A percentile compares a stretch with the other conserved stretches of the same genome.
phyloP scores from a whole-genome alignment of 2,113 vertebrate species.

The Corythoichthys haematopterus region DNA sequence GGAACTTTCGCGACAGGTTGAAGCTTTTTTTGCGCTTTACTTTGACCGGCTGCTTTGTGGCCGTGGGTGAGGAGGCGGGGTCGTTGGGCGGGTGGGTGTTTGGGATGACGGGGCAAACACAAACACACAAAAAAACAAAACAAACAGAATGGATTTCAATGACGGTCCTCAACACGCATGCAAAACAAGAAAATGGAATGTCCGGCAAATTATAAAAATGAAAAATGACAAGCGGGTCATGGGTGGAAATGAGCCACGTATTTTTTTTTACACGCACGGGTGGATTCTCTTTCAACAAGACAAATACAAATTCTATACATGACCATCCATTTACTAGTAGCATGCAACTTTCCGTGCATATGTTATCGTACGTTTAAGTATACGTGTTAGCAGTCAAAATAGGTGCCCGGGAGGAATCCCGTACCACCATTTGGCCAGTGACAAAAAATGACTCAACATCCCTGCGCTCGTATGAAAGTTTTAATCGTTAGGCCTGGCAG shows the following conservation, averaged over 20 bases:
- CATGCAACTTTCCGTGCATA: too few relatives aligned
- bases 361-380: too few relatives aligned
- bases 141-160: slow-evolving; percentile 75
- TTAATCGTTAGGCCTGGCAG: too few relatives aligned
- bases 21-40: slow-evolving; percentile 99
- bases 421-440: too few relatives aligned
- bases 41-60: slow-evolving; percentile 91
- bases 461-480: too few relatives aligned
- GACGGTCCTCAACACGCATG: slow-evolving; percentile 58
- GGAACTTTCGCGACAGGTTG: slow-evolving; percentile 99
- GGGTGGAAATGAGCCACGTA: slow-evolving; percentile 53
- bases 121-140: slow-evolving; percentile 24
- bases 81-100: slow-evolving; percentile 37
- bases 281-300: slow-evolving; percentile 15
- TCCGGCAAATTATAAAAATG: slow-evolving; percentile 43
- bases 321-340: background rate
- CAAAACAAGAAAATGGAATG: slow-evolving; percentile 32
- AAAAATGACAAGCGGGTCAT: slow-evolving; percentile 53
- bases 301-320: background rate
- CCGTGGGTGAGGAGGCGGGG: slow-evolving; percentile 62
- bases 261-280: slow-evolving; percentile 32
- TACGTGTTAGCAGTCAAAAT: too few relatives aligned
- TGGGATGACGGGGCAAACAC: slow-evolving; percentile 65
- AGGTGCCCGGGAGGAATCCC: too few relatives aligned
- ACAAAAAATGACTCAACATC: too few relatives aligned